phyloP scores from a whole-genome alignment of 64 coral and sea anemone genomes.

The Montipora cactus region DNA sequence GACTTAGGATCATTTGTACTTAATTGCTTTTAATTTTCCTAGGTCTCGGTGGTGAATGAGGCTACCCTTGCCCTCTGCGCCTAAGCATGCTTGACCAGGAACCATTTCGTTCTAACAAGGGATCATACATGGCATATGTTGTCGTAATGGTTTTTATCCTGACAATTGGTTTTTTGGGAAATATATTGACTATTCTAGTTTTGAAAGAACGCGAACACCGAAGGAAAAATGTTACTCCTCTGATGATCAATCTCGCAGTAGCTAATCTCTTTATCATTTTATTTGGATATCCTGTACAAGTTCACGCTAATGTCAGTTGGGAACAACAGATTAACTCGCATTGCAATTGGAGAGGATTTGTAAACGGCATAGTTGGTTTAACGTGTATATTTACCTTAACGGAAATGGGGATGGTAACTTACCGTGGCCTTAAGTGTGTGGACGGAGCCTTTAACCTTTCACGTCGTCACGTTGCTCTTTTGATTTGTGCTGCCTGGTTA shows the following conservation, averaged over 20 bases:
- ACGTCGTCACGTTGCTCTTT: not conserved
- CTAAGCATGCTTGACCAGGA: not conserved
- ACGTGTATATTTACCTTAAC: constrained; percentile 66
- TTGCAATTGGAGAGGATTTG: constrained; percentile 67
- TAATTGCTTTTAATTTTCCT: no score
- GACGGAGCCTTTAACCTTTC: not conserved
- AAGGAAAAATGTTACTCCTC: constrained; percentile 52
- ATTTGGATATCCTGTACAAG: constrained; percentile 68
- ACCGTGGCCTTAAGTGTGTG: not conserved
- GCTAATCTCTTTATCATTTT: constrained; percentile 67
- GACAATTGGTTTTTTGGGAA: constrained; percentile 64
- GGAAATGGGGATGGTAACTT: constrained; percentile 46
- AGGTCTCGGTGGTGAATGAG: no score
- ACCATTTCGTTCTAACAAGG: not conserved
- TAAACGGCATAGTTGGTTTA: constrained; percentile 72
- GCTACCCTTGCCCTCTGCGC: no score
- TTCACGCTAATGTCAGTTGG: constrained; percentile 54
- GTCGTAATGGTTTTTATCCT: constrained; percentile 63
- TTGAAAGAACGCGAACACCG: constrained; percentile 51
- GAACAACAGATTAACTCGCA: not conserved
- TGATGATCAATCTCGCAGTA: constrained; percentile 62
- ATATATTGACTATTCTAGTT: constrained; percentile 50
- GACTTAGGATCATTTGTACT: no score
- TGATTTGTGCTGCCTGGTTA: constrained; percentile 49
- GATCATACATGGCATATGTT: constrained; percentile 42